Evolutionary conservation across 2,888 invertebrate species (phyloP), one percentile per base, ranked within the genome.

Genomic region (Drosophila setosimentum): DNA sequence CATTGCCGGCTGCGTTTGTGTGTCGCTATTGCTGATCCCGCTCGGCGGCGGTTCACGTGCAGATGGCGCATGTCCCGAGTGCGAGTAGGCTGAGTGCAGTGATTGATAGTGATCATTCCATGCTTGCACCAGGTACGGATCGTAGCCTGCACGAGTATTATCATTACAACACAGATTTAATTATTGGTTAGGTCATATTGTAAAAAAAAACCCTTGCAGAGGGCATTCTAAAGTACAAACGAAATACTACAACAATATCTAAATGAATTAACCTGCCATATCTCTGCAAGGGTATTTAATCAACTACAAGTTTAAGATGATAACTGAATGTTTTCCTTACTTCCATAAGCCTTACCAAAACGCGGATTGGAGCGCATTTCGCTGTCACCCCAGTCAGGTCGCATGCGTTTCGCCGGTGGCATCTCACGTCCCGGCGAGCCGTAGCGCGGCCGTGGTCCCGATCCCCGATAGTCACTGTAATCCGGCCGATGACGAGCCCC

Each of bases 1-100:
- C 97, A 99, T 98, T 0, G 98, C 96, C 0, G 99, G 97, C 87
- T 98, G 98, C 0, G 98, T 98, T 86, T 96, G 92, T 11, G 92
- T 76, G 66, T 93, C 93, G 29, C 61, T 55, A 35, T 55, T 55
- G 18, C 57, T 37, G 7, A 62, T 69, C 1, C 66, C 76, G 13
- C 59, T 58, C 18, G 72, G 35, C 27, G 77, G 65, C 1, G 82
- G 40, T 42, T 92, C 92, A 13, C 91, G 89, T 0, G 70, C 62
- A 13, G 90, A 86, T 1, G 83, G 81, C n/a, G 73, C 61, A 65
- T 90, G 87, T 4, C 79, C 71, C 0, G 79, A 78, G 60, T 91
- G 82, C 1, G 87, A 83, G 55, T 89, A 92, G 4, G 90, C 91
- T 3, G 88, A 86, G 55, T 93, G 93, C 60, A 91, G 78, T 3